Percentiles rank a stretch among this genome's conserved stretches.
phyloP scores from a whole-genome alignment of 2,888 invertebrate genomes.

The Aplocera efformata region DNA sequence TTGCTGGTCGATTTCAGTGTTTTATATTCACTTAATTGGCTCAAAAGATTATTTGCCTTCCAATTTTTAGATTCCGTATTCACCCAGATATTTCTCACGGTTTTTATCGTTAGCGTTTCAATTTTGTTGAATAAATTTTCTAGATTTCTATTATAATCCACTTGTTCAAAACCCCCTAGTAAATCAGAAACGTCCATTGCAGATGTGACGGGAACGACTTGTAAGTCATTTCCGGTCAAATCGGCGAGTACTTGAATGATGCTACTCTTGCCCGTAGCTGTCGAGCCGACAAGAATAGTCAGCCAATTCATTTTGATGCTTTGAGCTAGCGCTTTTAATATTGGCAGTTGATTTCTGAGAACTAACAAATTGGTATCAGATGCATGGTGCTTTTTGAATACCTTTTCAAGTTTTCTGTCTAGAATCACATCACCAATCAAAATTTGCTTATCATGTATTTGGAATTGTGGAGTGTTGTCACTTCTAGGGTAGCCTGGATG shows the following conservation, averaged over 20 bases:
- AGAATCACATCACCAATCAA: conserved; percentile 84
- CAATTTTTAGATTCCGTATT: conserved; percentile 37
- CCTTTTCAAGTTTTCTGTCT: conserved; percentile 59
- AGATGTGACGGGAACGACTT: conserved; percentile 90
- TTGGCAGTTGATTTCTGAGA: conserved; percentile 81
- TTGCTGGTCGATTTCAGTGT: conserved; percentile 37
- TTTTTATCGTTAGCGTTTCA: conserved; percentile 74
- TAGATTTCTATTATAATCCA: conserved; percentile 86
- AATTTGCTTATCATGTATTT: conserved; percentile 79
- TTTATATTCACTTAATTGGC: conserved; percentile 53
- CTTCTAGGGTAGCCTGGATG: conserved; percentile 70
- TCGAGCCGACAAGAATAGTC: conserved; percentile 90
- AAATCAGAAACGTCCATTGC: conserved; percentile 97
- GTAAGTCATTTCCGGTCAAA: conserved; percentile 86
- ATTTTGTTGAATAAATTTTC: conserved; percentile 83
- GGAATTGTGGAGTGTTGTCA: conserved; percentile 77
- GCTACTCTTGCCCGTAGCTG: conserved; percentile 90
- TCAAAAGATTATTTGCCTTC: conserved; percentile 50
- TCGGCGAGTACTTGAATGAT: conserved; percentile 88
- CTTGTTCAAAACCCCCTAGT: conserved; percentile 98
- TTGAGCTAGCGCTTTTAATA: conserved; percentile 89
- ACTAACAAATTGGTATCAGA: conserved; percentile 66
- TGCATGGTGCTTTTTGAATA: conserved; percentile 53
- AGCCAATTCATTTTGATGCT: conserved; percentile 97
- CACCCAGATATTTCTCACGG: conserved; percentile 70